phyloP scores from a whole-genome alignment of 2,888 invertebrate genomes.

The Phymatocera aterrima region DNA sequence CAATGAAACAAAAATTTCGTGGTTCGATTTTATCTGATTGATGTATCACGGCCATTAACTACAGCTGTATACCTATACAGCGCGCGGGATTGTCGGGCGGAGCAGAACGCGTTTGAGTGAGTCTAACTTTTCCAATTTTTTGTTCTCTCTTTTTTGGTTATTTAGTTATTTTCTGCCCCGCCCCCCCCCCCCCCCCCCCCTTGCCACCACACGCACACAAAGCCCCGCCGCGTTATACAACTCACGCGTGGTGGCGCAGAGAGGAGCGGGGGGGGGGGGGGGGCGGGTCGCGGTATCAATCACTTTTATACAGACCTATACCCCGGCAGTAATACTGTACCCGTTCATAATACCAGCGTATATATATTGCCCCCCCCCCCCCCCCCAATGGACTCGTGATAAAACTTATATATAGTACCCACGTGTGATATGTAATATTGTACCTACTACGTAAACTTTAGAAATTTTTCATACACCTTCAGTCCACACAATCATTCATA shows the following conservation, averaged over 20 bases:
- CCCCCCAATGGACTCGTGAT: too few species aligned
- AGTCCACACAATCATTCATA: too few species aligned
- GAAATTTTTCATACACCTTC: too few species aligned
- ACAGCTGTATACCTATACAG: too few species aligned
- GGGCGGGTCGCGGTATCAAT: slow-evolving; percentile 62
- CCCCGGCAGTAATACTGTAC: too few species aligned
- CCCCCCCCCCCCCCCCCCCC: slow-evolving; percentile 37
- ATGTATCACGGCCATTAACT: slow-evolving; percentile 59
- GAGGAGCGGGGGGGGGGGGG: too few species aligned
- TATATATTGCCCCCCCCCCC: slow-evolving; percentile 58
- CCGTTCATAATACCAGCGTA: slow-evolving; percentile 59
- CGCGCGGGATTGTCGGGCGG: not conserved
- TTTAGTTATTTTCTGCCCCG: not conserved
- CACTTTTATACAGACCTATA: slow-evolving; percentile 51
- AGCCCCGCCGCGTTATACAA: not conserved
- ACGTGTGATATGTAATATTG: too few species aligned
- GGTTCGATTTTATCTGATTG: slow-evolving; percentile 56
- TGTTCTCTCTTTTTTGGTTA: not conserved
- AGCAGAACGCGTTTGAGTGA: slow-evolving; percentile 46
- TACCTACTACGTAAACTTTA: too few species aligned
- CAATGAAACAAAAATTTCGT: slow-evolving; percentile 59
- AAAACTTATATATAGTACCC: too few species aligned
- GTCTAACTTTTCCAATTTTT: not conserved
- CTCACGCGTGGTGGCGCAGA: too few species aligned
- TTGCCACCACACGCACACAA: slow-evolving; percentile 51